Evolutionary conservation across 2,797 vertebrate genomes (phyloP).

Genomic region (Rhinichthys osculus): DNA sequence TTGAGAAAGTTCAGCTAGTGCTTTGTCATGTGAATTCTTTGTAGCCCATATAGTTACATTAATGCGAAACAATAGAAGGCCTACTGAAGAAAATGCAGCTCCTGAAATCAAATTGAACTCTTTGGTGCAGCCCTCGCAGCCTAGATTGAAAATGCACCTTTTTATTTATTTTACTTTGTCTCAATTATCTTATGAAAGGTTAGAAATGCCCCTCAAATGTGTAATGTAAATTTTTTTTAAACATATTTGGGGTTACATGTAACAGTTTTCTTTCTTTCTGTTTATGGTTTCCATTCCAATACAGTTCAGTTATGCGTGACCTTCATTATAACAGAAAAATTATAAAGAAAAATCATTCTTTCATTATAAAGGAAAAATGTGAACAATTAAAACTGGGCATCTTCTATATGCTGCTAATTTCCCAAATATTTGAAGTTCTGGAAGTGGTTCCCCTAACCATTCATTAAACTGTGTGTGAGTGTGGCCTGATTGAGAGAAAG

Average conservation of each 20-base stretch:
- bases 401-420: not conserved
- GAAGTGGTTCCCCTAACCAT: not conserved
- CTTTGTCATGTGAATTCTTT: slow-evolving; percentile 26
- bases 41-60: not conserved
- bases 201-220: not conserved
- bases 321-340: not conserved
- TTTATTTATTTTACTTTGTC: not conserved
- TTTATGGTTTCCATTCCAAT: not conserved
- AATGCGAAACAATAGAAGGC: not conserved
- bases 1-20: not conserved
- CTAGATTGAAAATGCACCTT: not conserved
- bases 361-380: not conserved
- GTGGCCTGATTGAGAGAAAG: slow-evolving; percentile 7
- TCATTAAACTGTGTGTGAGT: slow-evolving; percentile 19
- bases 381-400: not conserved
- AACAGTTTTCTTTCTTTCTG: not conserved
- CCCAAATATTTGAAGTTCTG: slow-evolving; percentile 20
- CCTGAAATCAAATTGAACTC: not conserved
- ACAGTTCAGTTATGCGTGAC: not conserved
- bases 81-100: not conserved
- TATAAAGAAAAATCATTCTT: not conserved
- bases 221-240: not conserved
- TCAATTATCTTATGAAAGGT: not conserved
- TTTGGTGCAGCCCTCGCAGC: not conserved
- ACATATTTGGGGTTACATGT: not conserved